These are phyloP conservation scores for Octopus sinensis DNA, from an alignment of 1,140 invertebrate species.

Conservation along the genomic window DNA sequence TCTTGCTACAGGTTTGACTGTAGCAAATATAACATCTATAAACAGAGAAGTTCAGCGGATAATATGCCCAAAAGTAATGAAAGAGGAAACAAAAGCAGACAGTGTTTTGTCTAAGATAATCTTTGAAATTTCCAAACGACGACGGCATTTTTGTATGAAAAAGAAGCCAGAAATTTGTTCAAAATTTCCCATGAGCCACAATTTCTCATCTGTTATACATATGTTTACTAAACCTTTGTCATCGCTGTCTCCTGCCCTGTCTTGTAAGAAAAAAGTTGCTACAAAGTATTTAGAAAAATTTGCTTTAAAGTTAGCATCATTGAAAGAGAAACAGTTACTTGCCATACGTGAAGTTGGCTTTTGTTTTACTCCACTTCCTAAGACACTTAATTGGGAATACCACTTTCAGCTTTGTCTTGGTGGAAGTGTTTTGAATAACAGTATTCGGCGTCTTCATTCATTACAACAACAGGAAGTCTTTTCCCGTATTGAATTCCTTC, in stretches of 20 bases:
- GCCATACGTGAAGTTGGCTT: conserved; percentile 31
- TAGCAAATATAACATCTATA: conserved; percentile 19
- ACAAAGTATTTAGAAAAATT: conserved; percentile 12
- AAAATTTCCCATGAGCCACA: neutral
- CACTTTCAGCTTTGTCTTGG: neutral
- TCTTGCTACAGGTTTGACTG: conserved; percentile 22
- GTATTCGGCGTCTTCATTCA: neutral
- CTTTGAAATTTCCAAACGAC: neutral
- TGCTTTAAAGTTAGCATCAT: conserved; percentile 13
- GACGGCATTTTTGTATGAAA: conserved; percentile 11
- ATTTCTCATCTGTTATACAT: neutral
- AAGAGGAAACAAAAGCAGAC: conserved; percentile 27
- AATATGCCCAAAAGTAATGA: conserved; percentile 30
- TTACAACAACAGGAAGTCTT: neutral
- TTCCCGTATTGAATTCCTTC: neutral
- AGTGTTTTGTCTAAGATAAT: conserved; percentile 21
- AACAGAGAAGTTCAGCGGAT: conserved; percentile 19
- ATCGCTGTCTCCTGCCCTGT: neutral
- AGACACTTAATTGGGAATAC: conserved; percentile 18
- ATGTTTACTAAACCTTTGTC: neutral
- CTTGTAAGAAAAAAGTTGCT: neutral
- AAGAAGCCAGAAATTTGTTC: conserved; percentile 7
- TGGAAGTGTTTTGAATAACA: neutral
- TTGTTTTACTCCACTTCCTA: conserved; percentile 30
- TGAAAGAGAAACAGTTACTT: conserved; percentile 20